Evolutionary conservation across 2,113 vertebrate genomes (phyloP).

Genomic region (Ardeotis arabs): DNA sequence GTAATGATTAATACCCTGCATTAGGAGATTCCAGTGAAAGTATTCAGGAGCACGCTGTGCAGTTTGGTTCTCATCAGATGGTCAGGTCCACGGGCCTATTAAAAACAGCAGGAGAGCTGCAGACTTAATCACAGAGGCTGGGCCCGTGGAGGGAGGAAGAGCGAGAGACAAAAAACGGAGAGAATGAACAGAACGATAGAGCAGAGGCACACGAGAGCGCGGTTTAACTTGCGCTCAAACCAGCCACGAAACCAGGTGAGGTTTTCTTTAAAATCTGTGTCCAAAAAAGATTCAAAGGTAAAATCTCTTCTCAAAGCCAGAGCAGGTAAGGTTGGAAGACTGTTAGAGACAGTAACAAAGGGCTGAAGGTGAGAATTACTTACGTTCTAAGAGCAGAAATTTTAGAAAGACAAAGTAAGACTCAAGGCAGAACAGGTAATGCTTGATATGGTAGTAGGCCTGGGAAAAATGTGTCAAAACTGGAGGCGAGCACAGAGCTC

Average conservation of each 20-base stretch:
- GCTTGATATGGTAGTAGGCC: background rate
- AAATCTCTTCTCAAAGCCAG: background rate
- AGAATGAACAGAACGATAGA: conserved; percentile 28
- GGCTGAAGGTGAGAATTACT: background rate
- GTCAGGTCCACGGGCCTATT: conserved; percentile 77
- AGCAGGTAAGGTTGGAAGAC: background rate
- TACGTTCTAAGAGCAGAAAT: background rate
- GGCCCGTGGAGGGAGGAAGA: conserved; percentile 70
- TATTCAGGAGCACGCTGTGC: conserved; percentile 75
- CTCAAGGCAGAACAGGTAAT: background rate
- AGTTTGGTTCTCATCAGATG: conserved; percentile 78
- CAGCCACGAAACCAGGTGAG: accelerated
- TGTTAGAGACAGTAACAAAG: accelerated
- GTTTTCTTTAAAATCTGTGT: background rate
- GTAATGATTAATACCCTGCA: conserved; percentile 86
- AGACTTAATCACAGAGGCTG: conserved; percentile 84
- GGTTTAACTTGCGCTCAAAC: background rate
- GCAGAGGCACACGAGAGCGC: background rate
- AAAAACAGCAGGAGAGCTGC: conserved; percentile 81
- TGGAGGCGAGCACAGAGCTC: background rate
- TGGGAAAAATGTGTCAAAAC: conserved; percentile 36
- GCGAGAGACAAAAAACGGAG: conserved; percentile 42
- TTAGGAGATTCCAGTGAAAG: conserved; percentile 87
- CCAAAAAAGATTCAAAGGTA: background rate
- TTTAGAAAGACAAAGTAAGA: background rate